phyloP scores from a whole-genome alignment of 2,113 vertebrate genomes.

The Pycnonotus jocosus region DNA sequence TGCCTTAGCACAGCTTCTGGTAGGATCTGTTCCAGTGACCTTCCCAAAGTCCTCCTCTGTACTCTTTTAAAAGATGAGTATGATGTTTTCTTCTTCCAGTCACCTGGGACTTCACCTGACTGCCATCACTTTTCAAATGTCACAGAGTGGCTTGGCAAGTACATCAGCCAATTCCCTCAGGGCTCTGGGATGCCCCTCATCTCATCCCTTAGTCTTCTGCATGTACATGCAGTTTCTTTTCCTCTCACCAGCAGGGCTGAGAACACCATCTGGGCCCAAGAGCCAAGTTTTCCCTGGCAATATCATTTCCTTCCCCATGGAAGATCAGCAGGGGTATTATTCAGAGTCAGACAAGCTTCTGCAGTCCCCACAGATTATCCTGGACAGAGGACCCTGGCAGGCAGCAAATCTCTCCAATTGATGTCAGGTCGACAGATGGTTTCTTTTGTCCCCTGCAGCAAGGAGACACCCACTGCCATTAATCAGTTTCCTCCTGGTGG shows the following conservation, averaged over 20 bases:
- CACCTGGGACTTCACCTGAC: not conserved
- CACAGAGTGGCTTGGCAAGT: not conserved
- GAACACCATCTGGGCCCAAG: not conserved
- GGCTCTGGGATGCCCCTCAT: not conserved
- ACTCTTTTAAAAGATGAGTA: not conserved
- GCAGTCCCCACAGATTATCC: not conserved
- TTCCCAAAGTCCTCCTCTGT: not conserved
- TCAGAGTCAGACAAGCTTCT: not conserved
- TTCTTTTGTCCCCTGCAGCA: not conserved
- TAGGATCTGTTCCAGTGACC: too few species aligned
- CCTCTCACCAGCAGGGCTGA: not conserved
- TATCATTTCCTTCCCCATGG: not conserved
- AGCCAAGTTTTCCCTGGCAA: not conserved
- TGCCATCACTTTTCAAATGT: not conserved
- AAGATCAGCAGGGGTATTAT: not conserved
- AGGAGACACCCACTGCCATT: not conserved
- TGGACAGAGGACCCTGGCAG: not conserved
- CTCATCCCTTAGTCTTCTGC: too few species aligned
- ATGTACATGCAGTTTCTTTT: not conserved
- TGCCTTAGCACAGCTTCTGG: not conserved
- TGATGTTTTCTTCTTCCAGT: not conserved
- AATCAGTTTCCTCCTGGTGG: not conserved
- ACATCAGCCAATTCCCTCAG: not conserved
- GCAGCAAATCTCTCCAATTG: not conserved
- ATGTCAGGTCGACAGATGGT: not conserved